These are phyloP conservation scores for Dolomedes plantarius DNA, from an alignment of 2,888 invertebrate species.

Conservation along the genomic window DNA sequence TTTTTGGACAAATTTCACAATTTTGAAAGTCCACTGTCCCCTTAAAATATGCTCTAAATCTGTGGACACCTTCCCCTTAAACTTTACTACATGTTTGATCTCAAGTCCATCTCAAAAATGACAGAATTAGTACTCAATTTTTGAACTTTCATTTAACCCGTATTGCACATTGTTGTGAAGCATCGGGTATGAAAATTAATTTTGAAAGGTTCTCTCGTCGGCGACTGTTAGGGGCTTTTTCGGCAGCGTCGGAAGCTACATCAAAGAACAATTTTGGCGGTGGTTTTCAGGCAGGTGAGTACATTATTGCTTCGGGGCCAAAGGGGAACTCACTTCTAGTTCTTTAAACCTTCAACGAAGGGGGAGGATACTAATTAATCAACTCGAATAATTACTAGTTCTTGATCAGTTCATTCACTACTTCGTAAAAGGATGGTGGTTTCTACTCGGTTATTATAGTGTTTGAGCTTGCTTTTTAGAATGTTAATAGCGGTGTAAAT, in stretches of 20 bases:
- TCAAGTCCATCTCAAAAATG: too few species aligned
- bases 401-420: constrained; percentile 20
- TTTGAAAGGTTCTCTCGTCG: too few species aligned
- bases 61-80: too few species aligned
- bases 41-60: too few species aligned
- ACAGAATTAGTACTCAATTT: too few species aligned
- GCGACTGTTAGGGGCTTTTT: too few species aligned
- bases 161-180: too few species aligned
- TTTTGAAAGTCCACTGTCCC: too few species aligned
- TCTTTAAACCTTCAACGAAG: not conserved
- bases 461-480: constrained; percentile 45
- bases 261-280: not conserved
- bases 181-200: too few species aligned
- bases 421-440: constrained; percentile 38
- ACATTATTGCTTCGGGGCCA: not conserved
- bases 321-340: not conserved
- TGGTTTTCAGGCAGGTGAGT: not conserved
- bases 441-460: constrained; percentile 33
- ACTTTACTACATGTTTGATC: too few species aligned
- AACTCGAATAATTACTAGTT: constrained; percentile 26
- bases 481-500: constrained; percentile 50
- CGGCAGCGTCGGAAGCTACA: not conserved
- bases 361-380: constrained; percentile 39
- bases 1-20: too few species aligned
- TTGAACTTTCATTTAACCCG: too few species aligned